These are phyloP conservation scores for Ancistrus triradiatus DNA, from an alignment of 2,113 vertebrate species.

Conservation along the genomic window DNA sequence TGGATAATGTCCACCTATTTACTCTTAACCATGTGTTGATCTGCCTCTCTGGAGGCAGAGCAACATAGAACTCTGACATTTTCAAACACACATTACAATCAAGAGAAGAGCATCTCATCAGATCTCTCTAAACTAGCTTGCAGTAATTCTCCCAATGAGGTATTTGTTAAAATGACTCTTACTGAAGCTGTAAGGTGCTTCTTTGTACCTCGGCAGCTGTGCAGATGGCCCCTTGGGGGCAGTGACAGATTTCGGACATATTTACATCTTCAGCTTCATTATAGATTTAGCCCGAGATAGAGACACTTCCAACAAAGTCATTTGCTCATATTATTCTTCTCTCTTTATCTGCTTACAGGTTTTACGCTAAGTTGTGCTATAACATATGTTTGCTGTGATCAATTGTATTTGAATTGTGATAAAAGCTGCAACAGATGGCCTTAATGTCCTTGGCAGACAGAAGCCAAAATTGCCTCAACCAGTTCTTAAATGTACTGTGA, in stretches of 20 bases:
- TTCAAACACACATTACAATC: not conserved
- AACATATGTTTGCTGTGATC: not conserved
- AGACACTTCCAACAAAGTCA: not conserved
- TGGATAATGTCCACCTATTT: too few species aligned
- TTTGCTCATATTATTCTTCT: not conserved
- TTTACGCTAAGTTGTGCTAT: not conserved
- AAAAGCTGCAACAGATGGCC: slow-evolving; percentile 11
- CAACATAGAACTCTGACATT: too few species aligned
- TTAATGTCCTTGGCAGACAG: too few species aligned
- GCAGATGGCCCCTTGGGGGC: not conserved
- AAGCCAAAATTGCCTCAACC: too few species aligned
- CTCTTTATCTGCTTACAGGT: not conserved
- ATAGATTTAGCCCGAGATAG: not conserved
- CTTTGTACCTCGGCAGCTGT: slow-evolving; percentile 8
- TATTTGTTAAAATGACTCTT: too few species aligned
- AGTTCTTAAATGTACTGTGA: too few species aligned
- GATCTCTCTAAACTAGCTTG: not conserved
- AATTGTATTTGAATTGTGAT: slow-evolving; percentile 17
- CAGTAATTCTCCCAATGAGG: not conserved
- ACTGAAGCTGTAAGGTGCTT: slow-evolving; percentile 8
- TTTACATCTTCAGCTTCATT: slow-evolving; percentile 14
- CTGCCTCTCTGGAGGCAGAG: too few species aligned
- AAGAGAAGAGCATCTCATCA: not conserved
- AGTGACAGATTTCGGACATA: slow-evolving; percentile 26
- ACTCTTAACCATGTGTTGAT: too few species aligned